phyloP scores from a whole-genome alignment of 2,113 vertebrate genomes.

The Edolisoma coerulescens region DNA sequence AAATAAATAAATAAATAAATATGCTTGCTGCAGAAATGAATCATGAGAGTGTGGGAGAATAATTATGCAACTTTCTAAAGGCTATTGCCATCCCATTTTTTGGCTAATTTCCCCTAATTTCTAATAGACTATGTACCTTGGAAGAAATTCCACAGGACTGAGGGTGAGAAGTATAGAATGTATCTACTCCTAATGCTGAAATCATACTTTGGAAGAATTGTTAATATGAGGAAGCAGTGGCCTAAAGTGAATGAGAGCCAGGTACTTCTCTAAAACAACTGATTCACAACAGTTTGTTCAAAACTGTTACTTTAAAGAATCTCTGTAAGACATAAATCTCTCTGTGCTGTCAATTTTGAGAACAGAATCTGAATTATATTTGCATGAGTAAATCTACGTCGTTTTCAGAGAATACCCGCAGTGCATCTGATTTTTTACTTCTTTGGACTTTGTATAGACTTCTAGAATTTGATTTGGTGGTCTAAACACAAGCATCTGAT shows the following conservation, averaged over 20 bases:
- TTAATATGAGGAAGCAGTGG: neutral
- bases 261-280: neutral
- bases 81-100: neutral
- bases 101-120: neutral
- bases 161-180: neutral
- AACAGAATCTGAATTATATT: neutral
- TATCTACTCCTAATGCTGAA: neutral
- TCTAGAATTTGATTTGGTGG: neutral
- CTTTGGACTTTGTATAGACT: neutral
- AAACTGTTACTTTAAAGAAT: neutral
- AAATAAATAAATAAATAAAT: neutral
- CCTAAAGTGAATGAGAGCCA: neutral
- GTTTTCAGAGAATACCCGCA: neutral
- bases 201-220: neutral
- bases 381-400: neutral
- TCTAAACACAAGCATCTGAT: neutral
- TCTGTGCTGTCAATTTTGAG: neutral
- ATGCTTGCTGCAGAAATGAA: neutral
- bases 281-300: neutral
- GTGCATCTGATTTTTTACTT: neutral
- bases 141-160: neutral
- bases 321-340: neutral
- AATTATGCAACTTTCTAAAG: neutral
- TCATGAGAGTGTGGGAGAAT: fast-evolving
- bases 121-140: neutral